Conservation (phyloP, 2,888 invertebrate genomes). For the Calliphora vomitoria region DNA sequence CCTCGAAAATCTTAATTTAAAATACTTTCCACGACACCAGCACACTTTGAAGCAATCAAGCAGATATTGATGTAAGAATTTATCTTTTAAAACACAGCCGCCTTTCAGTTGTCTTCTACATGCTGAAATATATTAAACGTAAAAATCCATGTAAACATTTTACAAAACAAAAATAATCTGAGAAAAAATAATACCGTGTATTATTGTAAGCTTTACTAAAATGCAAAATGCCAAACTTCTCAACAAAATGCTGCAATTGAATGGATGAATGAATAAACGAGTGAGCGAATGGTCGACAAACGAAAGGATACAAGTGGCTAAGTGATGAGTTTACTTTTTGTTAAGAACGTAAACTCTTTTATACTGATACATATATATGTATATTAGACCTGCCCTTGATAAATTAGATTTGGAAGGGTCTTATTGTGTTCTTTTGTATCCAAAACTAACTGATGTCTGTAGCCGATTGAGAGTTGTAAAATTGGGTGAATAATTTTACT, state of each 20-base stretch:
- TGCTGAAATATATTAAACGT: neutral
- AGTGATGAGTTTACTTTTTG: constrained; percentile 33
- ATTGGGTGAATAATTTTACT: too few species aligned
- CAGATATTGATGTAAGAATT: constrained; percentile 24
- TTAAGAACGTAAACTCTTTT: neutral
- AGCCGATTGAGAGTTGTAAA: too few species aligned
- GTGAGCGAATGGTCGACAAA: constrained; percentile 23
- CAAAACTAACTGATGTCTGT: too few species aligned
- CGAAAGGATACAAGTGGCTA: constrained; percentile 58
- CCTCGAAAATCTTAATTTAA: neutral
- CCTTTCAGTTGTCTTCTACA: neutral
- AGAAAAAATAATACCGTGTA: constrained; percentile 39
- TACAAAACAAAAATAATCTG: constrained; percentile 42
- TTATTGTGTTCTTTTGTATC: too few species aligned
- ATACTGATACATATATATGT: too few species aligned
- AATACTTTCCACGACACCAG: neutral
- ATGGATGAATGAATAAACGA: constrained; percentile 13
- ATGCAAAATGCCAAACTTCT: constrained; percentile 65
- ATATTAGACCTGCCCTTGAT: too few species aligned
- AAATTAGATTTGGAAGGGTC: too few species aligned
- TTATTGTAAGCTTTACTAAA: constrained; percentile 62
- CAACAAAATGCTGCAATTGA: constrained; percentile 38
- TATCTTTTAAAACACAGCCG: constrained; percentile 7
- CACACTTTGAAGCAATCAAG: neutral
- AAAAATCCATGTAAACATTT: constrained; percentile 44